Conservation (phyloP, 2,888 invertebrate genomes). For the Agrypnus murinus region DNA sequence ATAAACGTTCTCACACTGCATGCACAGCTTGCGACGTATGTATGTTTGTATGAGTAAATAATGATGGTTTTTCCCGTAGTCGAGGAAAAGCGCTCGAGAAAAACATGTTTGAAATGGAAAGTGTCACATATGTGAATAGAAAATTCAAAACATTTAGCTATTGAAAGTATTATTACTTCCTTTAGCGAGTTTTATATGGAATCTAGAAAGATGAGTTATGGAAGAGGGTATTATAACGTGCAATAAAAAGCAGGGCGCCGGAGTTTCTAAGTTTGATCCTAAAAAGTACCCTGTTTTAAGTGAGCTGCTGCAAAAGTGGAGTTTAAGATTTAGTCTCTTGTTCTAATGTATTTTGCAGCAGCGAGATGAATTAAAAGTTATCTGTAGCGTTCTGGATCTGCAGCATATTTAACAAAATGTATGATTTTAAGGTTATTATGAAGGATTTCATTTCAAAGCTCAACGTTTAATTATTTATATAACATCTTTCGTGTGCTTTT, state of each 20-base stretch:
- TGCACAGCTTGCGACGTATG: not conserved
- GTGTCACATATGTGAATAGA: conserved; percentile 26
- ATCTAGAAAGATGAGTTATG: conserved; percentile 19
- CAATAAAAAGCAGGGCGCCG: too few relatives aligned
- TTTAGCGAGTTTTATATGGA: conserved; percentile 21
- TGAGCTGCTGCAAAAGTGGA: not conserved
- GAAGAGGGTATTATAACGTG: not conserved
- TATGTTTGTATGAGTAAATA: conserved; percentile 19
- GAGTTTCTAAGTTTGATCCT: too few relatives aligned
- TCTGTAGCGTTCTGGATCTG: not conserved
- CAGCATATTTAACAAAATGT: too few relatives aligned
- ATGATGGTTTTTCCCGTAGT: conserved; percentile 12
- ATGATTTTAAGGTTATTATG: too few relatives aligned
- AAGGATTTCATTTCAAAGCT: not conserved
- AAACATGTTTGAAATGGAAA: conserved; percentile 25
- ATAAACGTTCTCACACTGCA: not conserved
- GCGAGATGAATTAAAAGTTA: not conserved
- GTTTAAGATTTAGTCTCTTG: too few relatives aligned
- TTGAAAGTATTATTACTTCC: conserved; percentile 32
- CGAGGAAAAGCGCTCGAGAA: conserved; percentile 16
- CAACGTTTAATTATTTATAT: too few relatives aligned
- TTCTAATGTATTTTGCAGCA: too few relatives aligned
- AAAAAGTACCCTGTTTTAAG: too few relatives aligned
- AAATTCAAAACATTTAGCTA: conserved; percentile 27
- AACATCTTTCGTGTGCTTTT: too few relatives aligned